Conservation (phyloP, 1,140 invertebrate genomes). For the Bombus vancouverensis region DNA sequence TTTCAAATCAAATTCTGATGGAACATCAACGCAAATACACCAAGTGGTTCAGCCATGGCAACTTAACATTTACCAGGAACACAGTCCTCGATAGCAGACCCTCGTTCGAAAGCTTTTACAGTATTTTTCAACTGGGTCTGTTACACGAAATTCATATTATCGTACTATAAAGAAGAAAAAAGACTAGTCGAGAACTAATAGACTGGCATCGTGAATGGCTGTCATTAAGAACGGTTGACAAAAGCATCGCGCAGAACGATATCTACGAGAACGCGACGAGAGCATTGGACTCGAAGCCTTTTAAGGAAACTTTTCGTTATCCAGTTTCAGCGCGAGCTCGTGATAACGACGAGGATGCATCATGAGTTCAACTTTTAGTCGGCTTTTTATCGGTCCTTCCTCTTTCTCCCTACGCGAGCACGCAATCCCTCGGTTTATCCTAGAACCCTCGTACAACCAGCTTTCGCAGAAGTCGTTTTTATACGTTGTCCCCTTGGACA, state of each 20-base stretch:
- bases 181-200: not conserved
- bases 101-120: not conserved
- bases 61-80: not conserved
- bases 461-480: not conserved
- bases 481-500: not conserved
- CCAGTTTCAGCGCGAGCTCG: not conserved
- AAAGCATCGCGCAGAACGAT: not conserved
- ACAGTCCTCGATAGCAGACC: not conserved
- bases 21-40: not conserved
- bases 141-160: not conserved
- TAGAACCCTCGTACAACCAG: not conserved
- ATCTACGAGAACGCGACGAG: not conserved
- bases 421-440: not conserved
- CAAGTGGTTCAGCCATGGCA: not conserved
- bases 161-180: not conserved
- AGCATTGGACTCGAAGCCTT: not conserved
- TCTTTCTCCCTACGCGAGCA: not conserved
- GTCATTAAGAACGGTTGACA: slow-evolving; percentile 5
- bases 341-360: slow-evolving; percentile 15
- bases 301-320: slow-evolving; percentile 20
- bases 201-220: not conserved
- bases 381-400: not conserved
- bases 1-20: not conserved
- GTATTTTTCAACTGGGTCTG: not conserved
- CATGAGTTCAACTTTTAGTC: slow-evolving; percentile 8